These are phyloP conservation scores for Cuniculus paca DNA, from an alignment of 2,797 vertebrate species.

Conservation along the genomic window DNA sequence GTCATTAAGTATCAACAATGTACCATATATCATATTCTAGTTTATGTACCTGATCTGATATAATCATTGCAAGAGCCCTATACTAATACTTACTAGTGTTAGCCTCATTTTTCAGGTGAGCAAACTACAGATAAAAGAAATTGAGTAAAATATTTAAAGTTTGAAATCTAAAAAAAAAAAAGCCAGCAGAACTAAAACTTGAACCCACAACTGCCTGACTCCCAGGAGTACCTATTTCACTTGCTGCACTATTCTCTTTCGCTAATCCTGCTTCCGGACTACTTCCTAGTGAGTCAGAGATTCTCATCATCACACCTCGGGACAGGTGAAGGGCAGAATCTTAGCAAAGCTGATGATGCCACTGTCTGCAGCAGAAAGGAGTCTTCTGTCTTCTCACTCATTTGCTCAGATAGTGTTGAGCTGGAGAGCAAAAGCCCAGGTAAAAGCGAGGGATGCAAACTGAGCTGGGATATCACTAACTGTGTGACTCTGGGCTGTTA, in stretches of 20 bases:
- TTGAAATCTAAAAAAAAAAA: constrained; percentile 14
- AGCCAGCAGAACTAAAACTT: background rate
- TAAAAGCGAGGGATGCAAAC: background rate
- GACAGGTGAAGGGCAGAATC: background rate
- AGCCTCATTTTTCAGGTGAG: constrained; percentile 52
- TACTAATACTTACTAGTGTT: background rate
- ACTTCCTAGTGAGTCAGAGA: background rate
- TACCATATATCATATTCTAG: background rate
- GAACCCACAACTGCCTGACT: background rate
- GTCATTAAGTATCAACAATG: constrained; percentile 15
- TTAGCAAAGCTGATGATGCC: background rate
- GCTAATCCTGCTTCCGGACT: background rate
- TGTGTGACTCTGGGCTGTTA: background rate
- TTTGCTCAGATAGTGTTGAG: background rate
- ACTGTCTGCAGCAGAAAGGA: background rate
- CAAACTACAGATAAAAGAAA: constrained; percentile 42
- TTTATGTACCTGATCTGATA: background rate
- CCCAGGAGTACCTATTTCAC: background rate
- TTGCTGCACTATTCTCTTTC: background rate
- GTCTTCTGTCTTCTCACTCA: background rate
- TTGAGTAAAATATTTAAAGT: constrained; percentile 7
- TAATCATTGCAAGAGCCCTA: constrained; percentile 6
- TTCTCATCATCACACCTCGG: background rate
- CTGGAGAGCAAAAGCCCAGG: background rate
- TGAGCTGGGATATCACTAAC: background rate